Percentiles rank a stretch among this genome's conserved stretches.
Evolutionary conservation across 1,140 invertebrate genomes (phyloP).

Genomic region (Coboldia fuscipes): DNA sequence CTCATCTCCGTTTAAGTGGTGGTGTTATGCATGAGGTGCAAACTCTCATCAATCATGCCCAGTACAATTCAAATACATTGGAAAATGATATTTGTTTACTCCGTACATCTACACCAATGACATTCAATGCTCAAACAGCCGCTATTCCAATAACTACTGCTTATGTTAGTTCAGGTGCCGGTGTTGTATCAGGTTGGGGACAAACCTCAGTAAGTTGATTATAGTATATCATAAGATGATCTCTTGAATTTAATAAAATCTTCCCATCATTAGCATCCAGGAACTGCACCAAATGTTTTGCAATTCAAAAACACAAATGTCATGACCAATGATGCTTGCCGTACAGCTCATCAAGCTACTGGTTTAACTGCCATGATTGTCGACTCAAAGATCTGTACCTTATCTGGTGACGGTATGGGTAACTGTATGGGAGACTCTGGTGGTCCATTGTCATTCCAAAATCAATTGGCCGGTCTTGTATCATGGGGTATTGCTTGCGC

Average conservation of each 20-base stretch:
- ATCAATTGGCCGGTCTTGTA: conserved; percentile 26
- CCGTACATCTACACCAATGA: conserved; percentile 12
- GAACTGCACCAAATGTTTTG: background rate
- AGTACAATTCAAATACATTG: conserved; percentile 20
- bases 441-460: conserved; percentile 18
- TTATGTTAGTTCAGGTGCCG: conserved; percentile 13
- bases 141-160: conserved; percentile 14
- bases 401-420: background rate
- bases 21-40: conserved; percentile 19
- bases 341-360: background rate
- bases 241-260: too few species aligned
- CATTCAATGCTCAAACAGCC: conserved; percentile 15
- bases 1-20: background rate
- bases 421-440: conserved; percentile 17
- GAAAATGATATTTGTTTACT: conserved; percentile 23
- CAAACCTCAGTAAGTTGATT: conserved; percentile 18
- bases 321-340: conserved; percentile 1
- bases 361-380: background rate
- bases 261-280: too few species aligned
- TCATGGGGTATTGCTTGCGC: too few species aligned
- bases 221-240: too few species aligned
- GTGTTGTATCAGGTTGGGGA: conserved; percentile 24
- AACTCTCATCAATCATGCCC: conserved; percentile 21
- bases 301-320: background rate
- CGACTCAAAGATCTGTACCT: background rate